phyloP scores from a whole-genome alignment of 2,797 vertebrate genomes.

The Nasua narica region DNA sequence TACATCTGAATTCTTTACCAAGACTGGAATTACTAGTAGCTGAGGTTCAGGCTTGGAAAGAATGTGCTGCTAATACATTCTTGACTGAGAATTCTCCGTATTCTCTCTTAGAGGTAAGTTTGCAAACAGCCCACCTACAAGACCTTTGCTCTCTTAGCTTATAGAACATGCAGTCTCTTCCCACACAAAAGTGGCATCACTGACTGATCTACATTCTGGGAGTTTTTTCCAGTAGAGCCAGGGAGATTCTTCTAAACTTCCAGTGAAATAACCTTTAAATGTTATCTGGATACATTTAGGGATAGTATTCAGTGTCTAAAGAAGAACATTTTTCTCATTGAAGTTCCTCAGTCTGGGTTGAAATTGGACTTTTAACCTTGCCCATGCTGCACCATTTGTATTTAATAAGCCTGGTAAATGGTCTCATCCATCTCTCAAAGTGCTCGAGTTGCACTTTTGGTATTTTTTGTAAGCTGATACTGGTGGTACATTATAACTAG shows the following conservation, averaged over 20 bases:
- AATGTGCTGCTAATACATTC: conserved; percentile 94
- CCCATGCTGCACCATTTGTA: not conserved
- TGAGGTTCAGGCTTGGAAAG: conserved; percentile 95
- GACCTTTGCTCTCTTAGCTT: not conserved
- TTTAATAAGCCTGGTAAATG: not conserved
- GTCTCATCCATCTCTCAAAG: not conserved
- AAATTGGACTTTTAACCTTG: not conserved
- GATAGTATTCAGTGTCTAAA: not conserved
- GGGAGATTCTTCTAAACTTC: not conserved
- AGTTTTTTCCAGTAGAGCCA: not conserved
- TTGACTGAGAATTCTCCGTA: conserved; percentile 91
- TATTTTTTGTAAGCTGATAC: not conserved
- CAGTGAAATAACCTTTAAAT: not conserved
- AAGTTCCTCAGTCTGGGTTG: not conserved
- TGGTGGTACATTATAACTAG: not conserved
- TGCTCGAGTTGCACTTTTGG: not conserved
- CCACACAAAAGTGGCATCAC: not conserved
- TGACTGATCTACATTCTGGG: not conserved
- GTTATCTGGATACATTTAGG: not conserved
- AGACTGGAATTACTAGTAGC: conserved; percentile 91
- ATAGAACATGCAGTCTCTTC: not conserved
- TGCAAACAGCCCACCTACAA: not conserved
- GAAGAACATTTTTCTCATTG: not conserved
- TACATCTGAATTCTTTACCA: conserved; percentile 90
- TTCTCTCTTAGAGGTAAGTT: conserved; percentile 93